A percentile compares a stretch with the other conserved stretches of the same genome.
phyloP scores from a whole-genome alignment of 2,113 vertebrate genomes.

The Orientallactaga bullata region DNA sequence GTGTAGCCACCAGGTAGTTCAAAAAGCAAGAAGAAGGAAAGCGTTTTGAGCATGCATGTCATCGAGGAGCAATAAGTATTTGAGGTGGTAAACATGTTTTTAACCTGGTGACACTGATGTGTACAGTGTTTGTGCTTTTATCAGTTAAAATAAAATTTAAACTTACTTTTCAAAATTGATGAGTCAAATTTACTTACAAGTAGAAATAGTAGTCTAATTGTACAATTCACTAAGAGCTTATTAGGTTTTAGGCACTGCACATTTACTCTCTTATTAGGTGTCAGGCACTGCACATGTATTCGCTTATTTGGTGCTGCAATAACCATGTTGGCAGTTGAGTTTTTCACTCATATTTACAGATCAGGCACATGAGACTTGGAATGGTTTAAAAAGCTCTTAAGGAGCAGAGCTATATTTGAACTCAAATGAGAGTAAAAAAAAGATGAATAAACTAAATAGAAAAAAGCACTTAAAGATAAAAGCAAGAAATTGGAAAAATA shows the following conservation, averaged over 20 bases:
- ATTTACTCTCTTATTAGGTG: background rate
- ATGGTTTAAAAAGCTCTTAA: constrained; percentile 16
- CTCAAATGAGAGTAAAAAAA: constrained; percentile 18
- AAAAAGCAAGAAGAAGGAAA: no score
- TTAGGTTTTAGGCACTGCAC: no score
- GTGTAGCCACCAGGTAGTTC: no score
- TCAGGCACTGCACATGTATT: background rate
- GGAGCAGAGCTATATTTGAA: constrained; percentile 14
- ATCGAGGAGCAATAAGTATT: no score
- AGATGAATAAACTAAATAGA: no score
- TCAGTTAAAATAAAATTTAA: constrained; percentile 26
- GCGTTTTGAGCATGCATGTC: no score
- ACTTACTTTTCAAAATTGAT: background rate
- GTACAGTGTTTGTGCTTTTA: background rate
- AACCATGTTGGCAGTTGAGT: background rate
- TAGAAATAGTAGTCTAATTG: constrained; percentile 1
- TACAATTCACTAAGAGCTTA: background rate
- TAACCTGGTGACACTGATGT: background rate
- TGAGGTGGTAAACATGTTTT: no score
- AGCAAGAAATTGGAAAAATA: constrained; percentile 5
- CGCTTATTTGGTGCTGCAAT: background rate
- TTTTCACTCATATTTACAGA: constrained; percentile 11
- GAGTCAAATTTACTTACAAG: constrained; percentile 32
- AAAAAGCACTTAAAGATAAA: background rate
- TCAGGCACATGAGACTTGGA: background rate